Base-by-base conservation (phyloP, 2,113 vertebrate species). In the Rhabdornis inornatus region DNA sequence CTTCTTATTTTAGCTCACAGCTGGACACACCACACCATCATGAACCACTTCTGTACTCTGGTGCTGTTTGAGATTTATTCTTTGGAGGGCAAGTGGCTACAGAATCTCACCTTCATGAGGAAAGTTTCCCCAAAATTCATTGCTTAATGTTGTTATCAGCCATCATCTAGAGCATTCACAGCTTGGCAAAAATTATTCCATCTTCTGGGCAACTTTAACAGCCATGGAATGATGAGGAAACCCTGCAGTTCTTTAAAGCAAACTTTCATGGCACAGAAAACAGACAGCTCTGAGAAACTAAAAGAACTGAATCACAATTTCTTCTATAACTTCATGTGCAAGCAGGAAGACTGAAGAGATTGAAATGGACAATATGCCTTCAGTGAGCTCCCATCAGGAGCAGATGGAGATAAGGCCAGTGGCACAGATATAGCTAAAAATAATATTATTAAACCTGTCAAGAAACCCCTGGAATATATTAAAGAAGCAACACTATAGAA, bases 1-100 rank as follows among this genome's bases (percentile, higher is more conserved):
- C 6, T 60, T 25, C 60, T 33, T 22, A 31, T 49, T 86, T 80
- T 27, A 52, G 49, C 27, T n/a, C 40, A 12, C 1, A 75, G 37
- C 33, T 18, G 5, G 21, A 20, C 45, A 49, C 17, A 42, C 7
- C 45, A 27, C 17, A 7, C 3, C 28, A 72, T 11, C 8, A 79
- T 57, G 39, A 71, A 37, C 5, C 39, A 64, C 10, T 37, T 81
- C 53, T 31, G 7, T 3, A 6, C 0, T 0, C 31, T n/a, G 10
- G 6, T 78, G 39, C 18, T 53, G 12, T 27, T 25, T 21, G 16
- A 56, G 42, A 13, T 75, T 70, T 37, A 8, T 25, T 77, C 53
- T 63, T 66, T 14, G 17, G 33, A 76, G 35, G 27, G 25, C 5
- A 76, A 47, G 45, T 11, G 5, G 6, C 23, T 21, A 15, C 31